phyloP scores from a whole-genome alignment of 2,888 invertebrate genomes.

The Balanococcus diminutus region DNA sequence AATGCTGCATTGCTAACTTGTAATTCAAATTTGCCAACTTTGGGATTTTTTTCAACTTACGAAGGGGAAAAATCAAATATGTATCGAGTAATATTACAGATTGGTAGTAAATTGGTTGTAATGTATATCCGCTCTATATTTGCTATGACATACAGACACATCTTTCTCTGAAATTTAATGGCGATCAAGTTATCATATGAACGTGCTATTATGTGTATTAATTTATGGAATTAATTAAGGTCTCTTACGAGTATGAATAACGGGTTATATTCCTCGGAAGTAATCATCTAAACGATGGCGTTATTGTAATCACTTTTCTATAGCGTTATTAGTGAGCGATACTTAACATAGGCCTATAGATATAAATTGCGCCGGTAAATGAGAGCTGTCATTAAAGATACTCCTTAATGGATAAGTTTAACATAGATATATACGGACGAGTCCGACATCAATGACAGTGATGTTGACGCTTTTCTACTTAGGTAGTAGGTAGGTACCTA shows the following conservation, averaged over 20 bases:
- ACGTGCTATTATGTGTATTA: slow-evolving; percentile 21
- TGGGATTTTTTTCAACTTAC: no score
- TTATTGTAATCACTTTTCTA: slow-evolving; percentile 30
- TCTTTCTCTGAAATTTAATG: slow-evolving; percentile 18
- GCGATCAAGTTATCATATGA: slow-evolving; percentile 7
- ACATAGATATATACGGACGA: neutral
- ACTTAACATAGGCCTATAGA: neutral
- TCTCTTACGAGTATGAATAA: slow-evolving; percentile 8
- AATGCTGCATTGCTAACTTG: no score
- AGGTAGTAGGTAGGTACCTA: neutral
- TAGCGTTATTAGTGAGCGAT: slow-evolving; percentile 10
- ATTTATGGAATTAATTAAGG: slow-evolving; percentile 35
- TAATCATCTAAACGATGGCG: slow-evolving; percentile 34
- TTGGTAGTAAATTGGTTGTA: neutral
- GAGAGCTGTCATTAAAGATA: slow-evolving; percentile 23
- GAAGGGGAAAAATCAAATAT: no score
- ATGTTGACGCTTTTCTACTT: neutral
- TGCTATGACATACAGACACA: neutral
- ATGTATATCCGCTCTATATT: neutral
- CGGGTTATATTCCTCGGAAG: neutral
- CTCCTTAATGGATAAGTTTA: neutral
- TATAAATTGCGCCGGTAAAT: slow-evolving; percentile 12
- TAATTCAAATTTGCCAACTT: no score
- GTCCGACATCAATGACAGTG: neutral
- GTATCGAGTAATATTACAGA: no score